Conservation (phyloP, 2,888 invertebrate species). For the Rotaria magnacalcarata region DNA sequence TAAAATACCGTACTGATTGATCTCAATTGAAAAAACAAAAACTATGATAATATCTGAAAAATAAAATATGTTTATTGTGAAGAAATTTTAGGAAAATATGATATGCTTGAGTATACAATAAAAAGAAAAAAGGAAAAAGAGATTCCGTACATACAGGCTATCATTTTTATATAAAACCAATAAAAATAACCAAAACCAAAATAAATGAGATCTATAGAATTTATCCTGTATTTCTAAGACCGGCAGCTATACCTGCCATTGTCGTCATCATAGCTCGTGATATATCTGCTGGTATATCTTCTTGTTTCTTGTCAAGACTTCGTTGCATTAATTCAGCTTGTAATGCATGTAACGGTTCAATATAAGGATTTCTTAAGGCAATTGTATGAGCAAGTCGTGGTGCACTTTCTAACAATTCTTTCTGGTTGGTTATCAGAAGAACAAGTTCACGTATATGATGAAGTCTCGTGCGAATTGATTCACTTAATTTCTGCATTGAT, state of each 20-base stretch:
- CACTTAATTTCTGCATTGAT: not conserved
- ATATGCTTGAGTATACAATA: too few relatives aligned
- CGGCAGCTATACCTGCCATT: slow-evolving; percentile 24
- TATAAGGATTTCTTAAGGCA: not conserved
- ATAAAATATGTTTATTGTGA: too few relatives aligned
- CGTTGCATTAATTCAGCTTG: slow-evolving; percentile 34
- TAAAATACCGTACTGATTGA: too few relatives aligned
- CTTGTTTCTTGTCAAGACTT: not conserved
- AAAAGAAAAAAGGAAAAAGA: too few relatives aligned
- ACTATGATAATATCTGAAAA: too few relatives aligned
- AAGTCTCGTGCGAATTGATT: not conserved
- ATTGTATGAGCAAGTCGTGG: not conserved
- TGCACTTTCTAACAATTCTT: not conserved
- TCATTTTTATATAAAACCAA: not conserved
- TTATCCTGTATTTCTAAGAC: slow-evolving; percentile 34
- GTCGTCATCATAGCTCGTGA: slow-evolving; percentile 9
- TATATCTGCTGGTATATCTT: not conserved
- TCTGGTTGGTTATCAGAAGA: not conserved
- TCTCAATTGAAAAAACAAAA: too few relatives aligned
- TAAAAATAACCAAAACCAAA: not conserved
- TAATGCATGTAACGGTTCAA: slow-evolving; percentile 34
- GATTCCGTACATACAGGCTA: too few relatives aligned
- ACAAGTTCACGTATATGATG: slow-evolving; percentile 2
- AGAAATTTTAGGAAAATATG: too few relatives aligned
- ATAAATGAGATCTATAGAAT: not conserved